A percentile compares a stretch with the other conserved stretches of the same genome.
phyloP scores from a whole-genome alignment of 2,797 vertebrate genomes.

The Rhynchotus rufescens region DNA sequence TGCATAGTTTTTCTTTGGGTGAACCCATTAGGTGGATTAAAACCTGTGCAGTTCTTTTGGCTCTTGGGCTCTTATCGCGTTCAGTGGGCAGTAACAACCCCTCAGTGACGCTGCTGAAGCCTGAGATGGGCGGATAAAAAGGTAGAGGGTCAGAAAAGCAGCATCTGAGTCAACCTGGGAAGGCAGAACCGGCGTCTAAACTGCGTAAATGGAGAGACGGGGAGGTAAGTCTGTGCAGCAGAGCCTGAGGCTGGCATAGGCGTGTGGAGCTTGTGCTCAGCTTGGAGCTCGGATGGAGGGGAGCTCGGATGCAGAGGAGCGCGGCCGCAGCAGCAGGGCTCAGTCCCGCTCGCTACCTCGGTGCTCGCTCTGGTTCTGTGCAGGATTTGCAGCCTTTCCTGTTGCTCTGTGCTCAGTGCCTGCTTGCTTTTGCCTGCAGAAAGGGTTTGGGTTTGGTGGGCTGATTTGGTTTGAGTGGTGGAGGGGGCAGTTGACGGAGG shows the following conservation, averaged over 20 bases:
- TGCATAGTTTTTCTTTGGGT: constrained; percentile 2
- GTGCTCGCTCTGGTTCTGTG: accelerated
- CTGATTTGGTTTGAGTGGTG: accelerated
- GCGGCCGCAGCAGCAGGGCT: neutral
- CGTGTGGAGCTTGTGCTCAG: neutral
- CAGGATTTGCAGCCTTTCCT: neutral
- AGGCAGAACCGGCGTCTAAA: neutral
- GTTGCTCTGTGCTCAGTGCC: neutral
- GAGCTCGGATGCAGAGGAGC: neutral
- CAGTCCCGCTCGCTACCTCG: neutral
- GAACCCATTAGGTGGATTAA: neutral
- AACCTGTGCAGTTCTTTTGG: neutral
- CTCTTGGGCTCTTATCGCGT: constrained; percentile 33
- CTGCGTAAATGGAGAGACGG: neutral
- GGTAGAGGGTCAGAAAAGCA: constrained; percentile 29
- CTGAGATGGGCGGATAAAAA: constrained; percentile 22
- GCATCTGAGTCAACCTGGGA: constrained; percentile 51
- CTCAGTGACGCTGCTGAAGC: neutral
- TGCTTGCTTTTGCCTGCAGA: neutral
- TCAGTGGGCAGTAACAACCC: constrained; percentile 28
- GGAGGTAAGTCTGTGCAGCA: neutral
- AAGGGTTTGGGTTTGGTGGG: accelerated
- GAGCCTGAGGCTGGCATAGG: accelerated
- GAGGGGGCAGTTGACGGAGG: neutral
- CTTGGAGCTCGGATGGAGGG: neutral